Conservation (phyloP, 2,888 invertebrate species). For the Lydus trimaculatus region DNA sequence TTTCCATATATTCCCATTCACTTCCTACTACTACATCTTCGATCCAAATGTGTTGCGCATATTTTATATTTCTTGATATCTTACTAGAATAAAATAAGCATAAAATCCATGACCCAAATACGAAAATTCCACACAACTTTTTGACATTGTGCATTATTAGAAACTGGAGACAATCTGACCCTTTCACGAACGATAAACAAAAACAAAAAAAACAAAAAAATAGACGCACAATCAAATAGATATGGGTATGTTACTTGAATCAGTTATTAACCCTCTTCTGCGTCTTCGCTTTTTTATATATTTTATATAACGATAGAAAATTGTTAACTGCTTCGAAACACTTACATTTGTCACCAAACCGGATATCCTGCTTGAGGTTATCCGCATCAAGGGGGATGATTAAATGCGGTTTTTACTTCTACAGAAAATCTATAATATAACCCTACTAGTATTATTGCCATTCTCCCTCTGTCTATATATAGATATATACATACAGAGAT, state of each 20-base stretch:
- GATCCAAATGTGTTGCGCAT: background rate
- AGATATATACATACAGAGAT: no score
- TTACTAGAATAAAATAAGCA: constrained; percentile 23
- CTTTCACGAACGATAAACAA: constrained; percentile 28
- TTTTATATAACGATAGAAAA: constrained; percentile 4
- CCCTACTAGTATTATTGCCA: background rate
- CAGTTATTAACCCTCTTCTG: background rate
- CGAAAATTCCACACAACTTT: constrained; percentile 23
- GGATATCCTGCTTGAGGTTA: constrained; percentile 12
- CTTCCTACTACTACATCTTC: background rate
- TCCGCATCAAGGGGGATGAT: constrained; percentile 22
- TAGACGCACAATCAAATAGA: background rate
- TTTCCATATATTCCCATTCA: background rate
- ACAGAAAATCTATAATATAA: constrained; percentile 25
- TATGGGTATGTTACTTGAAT: background rate
- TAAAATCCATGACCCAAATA: constrained; percentile 27
- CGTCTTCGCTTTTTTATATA: background rate
- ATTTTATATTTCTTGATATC: constrained; percentile 4
- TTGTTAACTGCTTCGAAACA: constrained; percentile 10
- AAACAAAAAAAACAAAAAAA: background rate
- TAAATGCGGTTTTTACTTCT: constrained; percentile 24
- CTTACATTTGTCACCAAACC: constrained; percentile 13
- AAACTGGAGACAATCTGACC: constrained; percentile 28
- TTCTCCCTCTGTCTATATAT: background rate
- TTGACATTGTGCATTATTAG: constrained; percentile 27